A percentile compares a stretch with the other conserved stretches of the same genome.
Evolutionary conservation across 2,797 vertebrate species (phyloP).

Genomic region (Gymnoscopelus microlampas): DNA sequence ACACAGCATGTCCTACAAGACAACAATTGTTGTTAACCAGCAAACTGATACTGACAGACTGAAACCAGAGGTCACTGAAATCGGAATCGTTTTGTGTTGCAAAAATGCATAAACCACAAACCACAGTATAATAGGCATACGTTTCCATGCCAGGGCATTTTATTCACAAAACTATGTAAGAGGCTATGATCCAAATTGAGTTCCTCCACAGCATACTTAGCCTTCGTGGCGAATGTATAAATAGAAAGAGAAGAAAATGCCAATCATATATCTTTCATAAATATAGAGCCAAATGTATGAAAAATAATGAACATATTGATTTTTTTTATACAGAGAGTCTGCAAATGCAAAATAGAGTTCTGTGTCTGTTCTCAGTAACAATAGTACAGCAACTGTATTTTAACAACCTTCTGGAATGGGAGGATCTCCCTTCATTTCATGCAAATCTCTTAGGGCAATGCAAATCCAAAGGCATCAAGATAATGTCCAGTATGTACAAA

Average conservation of each 20-base stretch:
- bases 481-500: constrained; percentile 34
- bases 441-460: constrained; percentile 70
- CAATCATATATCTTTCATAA: constrained; percentile 54
- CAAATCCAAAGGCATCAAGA: constrained; percentile 57
- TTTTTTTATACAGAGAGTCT: constrained; percentile 56
- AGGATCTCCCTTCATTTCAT: constrained; percentile 38
- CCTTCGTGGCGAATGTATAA: constrained; percentile 51
- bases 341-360: constrained; percentile 63
- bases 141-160: constrained; percentile 63
- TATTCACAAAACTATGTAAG: constrained; percentile 64
- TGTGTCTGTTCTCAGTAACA: constrained; percentile 30
- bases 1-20: too few relatives aligned
- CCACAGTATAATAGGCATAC: constrained; percentile 15
- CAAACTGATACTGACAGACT: too few relatives aligned
- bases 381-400: constrained; percentile 37
- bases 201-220: constrained; percentile 36
- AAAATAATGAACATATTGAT: constrained; percentile 60
- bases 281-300: constrained; percentile 58
- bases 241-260: constrained; percentile 57
- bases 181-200: constrained; percentile 31
- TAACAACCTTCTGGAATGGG: constrained; percentile 33
- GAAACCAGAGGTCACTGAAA: not conserved
- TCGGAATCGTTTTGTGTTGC: not conserved
- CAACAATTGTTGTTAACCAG: too few relatives aligned
- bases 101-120: constrained; percentile 25